These are phyloP conservation scores for Forficula auricularia DNA, from an alignment of 1,140 invertebrate genomes.

Conservation along the genomic window DNA sequence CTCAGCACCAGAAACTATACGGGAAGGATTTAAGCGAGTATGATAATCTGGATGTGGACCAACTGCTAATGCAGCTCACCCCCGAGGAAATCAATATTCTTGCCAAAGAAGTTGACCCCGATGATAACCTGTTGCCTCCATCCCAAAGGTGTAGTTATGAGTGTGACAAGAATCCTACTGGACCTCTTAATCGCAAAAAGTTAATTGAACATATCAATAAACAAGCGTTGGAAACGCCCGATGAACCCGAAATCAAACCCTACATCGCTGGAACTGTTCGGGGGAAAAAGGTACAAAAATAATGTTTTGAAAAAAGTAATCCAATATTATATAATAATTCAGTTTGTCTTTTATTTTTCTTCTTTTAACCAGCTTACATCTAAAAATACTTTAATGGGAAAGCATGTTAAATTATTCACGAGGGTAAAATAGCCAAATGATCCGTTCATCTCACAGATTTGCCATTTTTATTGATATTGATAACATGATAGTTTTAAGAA, in stretches of 20 bases:
- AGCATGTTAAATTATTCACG: no score
- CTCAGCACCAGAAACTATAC: slow-evolving; percentile 73
- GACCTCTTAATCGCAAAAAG: slow-evolving; percentile 88
- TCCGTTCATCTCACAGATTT: no score
- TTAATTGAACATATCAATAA: slow-evolving; percentile 95
- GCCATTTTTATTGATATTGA: no score
- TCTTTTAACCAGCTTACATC: background rate
- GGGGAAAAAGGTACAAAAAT: slow-evolving; percentile 81
- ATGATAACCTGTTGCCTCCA: slow-evolving; percentile 92
- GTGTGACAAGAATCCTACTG: slow-evolving; percentile 86
- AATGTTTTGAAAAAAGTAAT: no score
- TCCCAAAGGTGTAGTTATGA: slow-evolving; percentile 89
- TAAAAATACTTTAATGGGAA: background rate
- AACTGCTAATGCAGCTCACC: slow-evolving; percentile 81
- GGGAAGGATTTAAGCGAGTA: slow-evolving; percentile 85
- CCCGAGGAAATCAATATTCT: slow-evolving; percentile 92
- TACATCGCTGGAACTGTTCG: slow-evolving; percentile 74
- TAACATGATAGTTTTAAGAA: no score
- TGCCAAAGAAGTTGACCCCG: slow-evolving; percentile 96
- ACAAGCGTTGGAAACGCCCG: slow-evolving; percentile 90
- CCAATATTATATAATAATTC: background rate
- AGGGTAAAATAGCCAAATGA: no score
- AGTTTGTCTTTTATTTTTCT: background rate
- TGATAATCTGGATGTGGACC: slow-evolving; percentile 92
- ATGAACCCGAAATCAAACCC: slow-evolving; percentile 88